Evolutionary conservation across 2,888 invertebrate genomes (phyloP), one percentile per base, ranked within the genome.

Genomic region (Mimachlamys varia): DNA sequence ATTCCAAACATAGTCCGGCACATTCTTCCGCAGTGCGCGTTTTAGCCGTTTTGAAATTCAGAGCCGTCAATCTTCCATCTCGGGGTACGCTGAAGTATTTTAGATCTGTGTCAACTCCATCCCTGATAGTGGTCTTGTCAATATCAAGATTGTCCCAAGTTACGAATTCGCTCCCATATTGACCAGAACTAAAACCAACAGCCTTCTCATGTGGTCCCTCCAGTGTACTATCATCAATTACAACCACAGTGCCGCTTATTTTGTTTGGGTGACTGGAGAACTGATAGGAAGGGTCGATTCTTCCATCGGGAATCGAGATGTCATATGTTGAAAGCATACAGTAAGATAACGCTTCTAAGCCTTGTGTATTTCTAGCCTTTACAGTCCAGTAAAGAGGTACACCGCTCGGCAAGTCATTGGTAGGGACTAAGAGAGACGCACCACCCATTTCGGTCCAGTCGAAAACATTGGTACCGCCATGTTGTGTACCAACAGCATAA

Each of bases 301-400:
- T 89, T 0, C 95, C 95, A 89, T 93, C 94, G 4, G 95, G 95
- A 33, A 94, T 89, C 0, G 95, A 95, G 53, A 92, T 94, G 89
- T 95, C 95, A 89, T 91, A 95, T 0, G 95, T 95, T 12, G 92
- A 76, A 0, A 95, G 91, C 22, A 87, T 91, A 88, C 95, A 95
- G 44, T 93, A 90, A 0, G 93, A 91, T 2, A 89, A 89, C 7
- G 93, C 90, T 44, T 91, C 92, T 22, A 93, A 89, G 0, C 95
- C 95, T 90, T 95, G 93, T 62, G 93, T 93, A 90, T 95, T 95
- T 19, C 88, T 92, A 17, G 94, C 95, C 89, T 93, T 94, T 0
- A 95, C 94, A 3, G 94, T 93, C 92, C 93, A 95, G 91, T 94
- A 94, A 22, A 95, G 88, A 19, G 95, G 95, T 33, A 94, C 91